Base-by-base conservation (phyloP, 1,140 invertebrate genomes). In the Hetaerina americana region DNA sequence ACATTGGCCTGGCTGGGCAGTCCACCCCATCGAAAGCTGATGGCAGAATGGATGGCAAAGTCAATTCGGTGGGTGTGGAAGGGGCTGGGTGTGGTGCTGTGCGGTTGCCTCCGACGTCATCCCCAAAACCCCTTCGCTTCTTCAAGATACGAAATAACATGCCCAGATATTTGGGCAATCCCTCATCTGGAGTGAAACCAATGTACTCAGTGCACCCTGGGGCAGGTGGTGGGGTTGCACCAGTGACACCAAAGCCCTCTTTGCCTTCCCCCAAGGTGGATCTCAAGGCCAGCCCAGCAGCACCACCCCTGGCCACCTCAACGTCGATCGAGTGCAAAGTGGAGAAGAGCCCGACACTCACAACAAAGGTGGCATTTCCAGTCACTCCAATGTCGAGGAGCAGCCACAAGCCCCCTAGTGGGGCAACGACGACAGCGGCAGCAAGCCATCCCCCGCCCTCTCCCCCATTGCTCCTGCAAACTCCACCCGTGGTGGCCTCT, bases 151-250 rank as follows among this genome's bases (percentile, higher is more conserved):
- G 85, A 24, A 87, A 87, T 73, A 57, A 57, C 10, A 81, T 84
- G 73, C 85, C 85, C 0, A 77, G 86, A 73, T 87, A 84, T 74
- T 76, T 87, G n/a, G 86, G 85, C 0, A 87, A 86, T 76, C 86
- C 86, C 0, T 83, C 85, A 0, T 86, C 85, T 0, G 86, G 86
- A 0, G 86, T 87, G 0, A 88, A 87, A 67, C 85, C 86, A 0
- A 83, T 88, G 82, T 88, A 86, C 71, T 80, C 82, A 6, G 80
- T 85, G 67, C 66, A 57, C 6, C 24, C 71, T 40, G 26, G 70
- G 40, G 40, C 40, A 57, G 40, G 3, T 57, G 10, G 40, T 57
- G 40, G 15, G 22, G 40, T n/a, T 18, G 40, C 40, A 57, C 40
- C 40, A 57, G 10, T 57, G 1, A 57, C 40, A 5, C 40, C 40